phyloP scores from a whole-genome alignment of 2,113 vertebrate genomes.

The Crotalus viridis region DNA sequence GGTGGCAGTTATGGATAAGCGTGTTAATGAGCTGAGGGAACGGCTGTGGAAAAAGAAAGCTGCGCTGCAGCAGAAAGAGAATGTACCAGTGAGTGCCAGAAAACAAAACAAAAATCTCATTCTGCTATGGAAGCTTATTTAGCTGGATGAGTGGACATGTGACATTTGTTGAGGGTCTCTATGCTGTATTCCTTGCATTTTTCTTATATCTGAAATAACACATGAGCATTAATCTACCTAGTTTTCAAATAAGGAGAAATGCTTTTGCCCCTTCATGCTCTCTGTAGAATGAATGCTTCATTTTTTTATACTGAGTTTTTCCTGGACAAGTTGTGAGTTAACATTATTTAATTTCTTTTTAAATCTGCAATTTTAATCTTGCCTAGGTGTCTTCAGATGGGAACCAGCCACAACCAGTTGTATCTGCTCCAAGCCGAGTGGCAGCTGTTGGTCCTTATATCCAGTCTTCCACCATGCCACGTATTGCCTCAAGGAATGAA shows the following conservation, averaged over 20 bases:
- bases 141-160: background rate
- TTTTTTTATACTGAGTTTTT: background rate
- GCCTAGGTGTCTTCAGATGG: constrained; percentile 79
- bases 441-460: constrained; percentile 96
- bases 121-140: background rate
- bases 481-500: constrained; percentile 83
- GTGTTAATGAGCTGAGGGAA: constrained; percentile 91
- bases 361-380: background rate
- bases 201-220: constrained; percentile 35
- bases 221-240: constrained; percentile 30
- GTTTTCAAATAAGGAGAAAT: constrained; percentile 1
- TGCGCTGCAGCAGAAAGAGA: constrained; percentile 93
- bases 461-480: constrained; percentile 94
- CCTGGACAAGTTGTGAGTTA: background rate
- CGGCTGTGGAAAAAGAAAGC: constrained; percentile 98
- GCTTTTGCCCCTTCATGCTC: rapidly evolving
- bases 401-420: constrained; percentile 74
- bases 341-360: background rate
- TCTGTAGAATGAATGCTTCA: background rate
- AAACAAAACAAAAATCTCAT: background rate
- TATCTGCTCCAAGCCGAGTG: constrained; percentile 82
- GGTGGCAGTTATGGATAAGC: constrained; percentile 92
- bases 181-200: constrained; percentile 14
- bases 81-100: constrained; percentile 82
- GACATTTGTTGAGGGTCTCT: constrained; percentile 1